A percentile compares a stretch with the other conserved stretches of the same genome.
phyloP scores from a whole-genome alignment of 2,113 vertebrate species.

The Hydropotes inermis region DNA sequence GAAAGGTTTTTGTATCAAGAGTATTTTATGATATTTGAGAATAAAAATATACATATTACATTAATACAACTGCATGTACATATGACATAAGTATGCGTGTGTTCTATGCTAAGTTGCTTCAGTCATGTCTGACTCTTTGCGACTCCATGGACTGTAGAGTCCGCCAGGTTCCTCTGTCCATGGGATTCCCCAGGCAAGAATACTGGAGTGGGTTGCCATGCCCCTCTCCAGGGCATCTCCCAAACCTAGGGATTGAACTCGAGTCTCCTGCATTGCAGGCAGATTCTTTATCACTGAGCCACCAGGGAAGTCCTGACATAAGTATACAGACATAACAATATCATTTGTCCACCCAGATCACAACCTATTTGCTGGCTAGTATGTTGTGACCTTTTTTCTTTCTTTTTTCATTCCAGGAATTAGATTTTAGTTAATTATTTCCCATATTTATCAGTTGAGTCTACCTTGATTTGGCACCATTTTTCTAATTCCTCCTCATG shows the following conservation, averaged over 20 bases:
- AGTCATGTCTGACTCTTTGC: rapidly evolving
- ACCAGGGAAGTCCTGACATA: not conserved
- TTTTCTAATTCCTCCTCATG: not conserved
- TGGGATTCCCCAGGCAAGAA: not conserved
- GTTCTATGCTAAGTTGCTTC: not conserved
- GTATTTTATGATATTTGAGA: not conserved
- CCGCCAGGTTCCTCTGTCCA: not conserved
- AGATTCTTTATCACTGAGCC: not conserved
- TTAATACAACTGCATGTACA: not conserved
- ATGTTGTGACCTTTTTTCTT: not conserved
- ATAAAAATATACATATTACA: not conserved
- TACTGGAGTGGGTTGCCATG: not conserved
- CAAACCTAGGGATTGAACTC: not conserved
- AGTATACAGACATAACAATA: not conserved
- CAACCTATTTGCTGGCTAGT: not conserved
- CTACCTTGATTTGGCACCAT: not conserved
- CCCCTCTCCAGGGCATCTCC: not conserved
- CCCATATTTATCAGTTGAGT: not conserved
- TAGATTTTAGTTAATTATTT: not conserved
- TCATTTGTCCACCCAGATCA: not conserved
- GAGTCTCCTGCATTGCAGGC: rapidly evolving
- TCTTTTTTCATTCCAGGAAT: not conserved
- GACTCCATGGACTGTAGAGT: not conserved
- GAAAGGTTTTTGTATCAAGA: not conserved
- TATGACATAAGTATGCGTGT: not conserved